Percentiles rank a stretch among this genome's conserved stretches.
Conservation (phyloP, 1,140 invertebrate genomes). For the Macrotrachela quadricornifera region DNA sequence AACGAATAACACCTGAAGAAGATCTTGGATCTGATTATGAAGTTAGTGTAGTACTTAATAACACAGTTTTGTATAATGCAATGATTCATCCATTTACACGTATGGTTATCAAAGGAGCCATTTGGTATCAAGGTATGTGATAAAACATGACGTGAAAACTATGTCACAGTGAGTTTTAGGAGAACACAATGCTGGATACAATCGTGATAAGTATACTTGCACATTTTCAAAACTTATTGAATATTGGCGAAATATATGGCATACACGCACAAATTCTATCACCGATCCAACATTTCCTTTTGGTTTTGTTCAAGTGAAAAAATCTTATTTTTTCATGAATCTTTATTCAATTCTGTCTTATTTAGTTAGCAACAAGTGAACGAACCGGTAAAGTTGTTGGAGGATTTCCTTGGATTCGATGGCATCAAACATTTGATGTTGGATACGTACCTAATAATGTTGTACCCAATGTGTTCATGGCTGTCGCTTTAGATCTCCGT, state of each 20-base stretch:
- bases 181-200: slow-evolving; percentile 12
- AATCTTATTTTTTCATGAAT: no score
- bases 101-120: slow-evolving; percentile 17
- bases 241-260: slow-evolving; percentile 17
- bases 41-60: neutral
- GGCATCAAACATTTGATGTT: slow-evolving; percentile 18
- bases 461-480: slow-evolving; percentile 20
- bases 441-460: slow-evolving; percentile 18
- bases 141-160: no score
- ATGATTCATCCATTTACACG: slow-evolving; percentile 20
- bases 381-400: neutral
- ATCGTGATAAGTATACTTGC: slow-evolving; percentile 16
- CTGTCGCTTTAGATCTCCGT: slow-evolving; percentile 20
- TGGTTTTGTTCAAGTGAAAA: slow-evolving; percentile 26
- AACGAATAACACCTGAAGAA: no score
- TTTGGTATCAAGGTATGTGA: slow-evolving; percentile 25
- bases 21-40: no score
- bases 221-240: slow-evolving; percentile 19
- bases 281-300: slow-evolving; percentile 18
- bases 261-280: slow-evolving; percentile 8
- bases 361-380: slow-evolving; percentile 9
- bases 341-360: no score
- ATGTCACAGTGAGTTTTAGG: no score
- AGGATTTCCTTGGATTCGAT: slow-evolving; percentile 16
- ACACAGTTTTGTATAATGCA: slow-evolving; percentile 17